Percentiles rank a stretch among this genome's conserved stretches.
Conservation (phyloP, 2,888 invertebrate species). For the Coleophora deauratella region DNA sequence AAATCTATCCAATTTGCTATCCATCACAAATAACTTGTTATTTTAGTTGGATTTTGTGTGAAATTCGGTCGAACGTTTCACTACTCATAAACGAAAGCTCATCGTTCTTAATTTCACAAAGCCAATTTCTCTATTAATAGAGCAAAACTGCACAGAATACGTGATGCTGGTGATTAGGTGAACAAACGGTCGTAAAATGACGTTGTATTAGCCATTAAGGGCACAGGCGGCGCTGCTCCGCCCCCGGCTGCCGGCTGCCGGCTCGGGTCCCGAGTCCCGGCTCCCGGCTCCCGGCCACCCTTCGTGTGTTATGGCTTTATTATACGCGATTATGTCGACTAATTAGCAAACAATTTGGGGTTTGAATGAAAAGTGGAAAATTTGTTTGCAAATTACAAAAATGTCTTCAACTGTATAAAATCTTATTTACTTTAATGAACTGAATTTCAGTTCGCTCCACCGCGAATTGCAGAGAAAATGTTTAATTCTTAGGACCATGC, state of each 20-base stretch:
- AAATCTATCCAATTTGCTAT: too few species aligned
- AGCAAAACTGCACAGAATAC: constrained; percentile 20
- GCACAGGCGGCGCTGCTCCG: constrained; percentile 40
- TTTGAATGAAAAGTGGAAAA: background rate
- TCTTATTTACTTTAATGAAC: too few species aligned
- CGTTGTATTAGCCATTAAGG: constrained; percentile 40
- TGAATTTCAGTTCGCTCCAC: too few species aligned
- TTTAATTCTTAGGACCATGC: too few species aligned
- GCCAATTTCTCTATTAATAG: background rate
- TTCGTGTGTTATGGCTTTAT: background rate
- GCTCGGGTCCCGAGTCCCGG: constrained; percentile 16
- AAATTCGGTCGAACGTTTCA: background rate
- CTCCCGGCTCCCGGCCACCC: background rate
- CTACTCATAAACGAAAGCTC: background rate
- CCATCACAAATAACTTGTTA: too few species aligned
- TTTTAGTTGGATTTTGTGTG: too few species aligned
- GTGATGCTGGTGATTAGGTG: constrained; percentile 35
- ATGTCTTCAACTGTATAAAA: too few species aligned
- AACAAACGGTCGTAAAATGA: constrained; percentile 41
- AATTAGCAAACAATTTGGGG: background rate
- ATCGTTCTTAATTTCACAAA: background rate
- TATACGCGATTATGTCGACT: constrained; percentile 1
- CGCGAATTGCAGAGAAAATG: too few species aligned
- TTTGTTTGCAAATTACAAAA: background rate
- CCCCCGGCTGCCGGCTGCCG: constrained; percentile 24